Base-by-base conservation (phyloP, 2,888 invertebrate species). In the Nomada fabriciana region DNA sequence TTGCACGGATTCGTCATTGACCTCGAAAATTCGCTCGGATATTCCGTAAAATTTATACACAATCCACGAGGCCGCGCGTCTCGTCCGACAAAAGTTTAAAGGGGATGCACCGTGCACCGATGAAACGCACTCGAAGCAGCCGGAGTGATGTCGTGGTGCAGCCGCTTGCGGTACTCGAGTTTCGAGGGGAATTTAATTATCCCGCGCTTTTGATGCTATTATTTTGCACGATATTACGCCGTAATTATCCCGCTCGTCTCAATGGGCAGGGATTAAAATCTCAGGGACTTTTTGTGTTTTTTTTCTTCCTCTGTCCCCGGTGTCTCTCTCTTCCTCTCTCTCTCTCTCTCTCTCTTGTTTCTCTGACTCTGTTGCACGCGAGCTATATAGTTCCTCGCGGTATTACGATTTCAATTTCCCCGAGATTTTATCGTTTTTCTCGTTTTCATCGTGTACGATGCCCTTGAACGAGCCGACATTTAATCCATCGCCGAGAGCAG, bases 181-280 rank as follows among this genome's bases (percentile, higher is more conserved):
- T 77, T 85, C 71, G 64, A 86, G 86, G 82, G 82, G 82, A 88
- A 90, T 91, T 90, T 90, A 88, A 91, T 90, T 90, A 88, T 90
- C 89, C 82, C 83, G 72, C 59, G 84, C 88, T 89, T 90, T 86
- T 87, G 86, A 88, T 82, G 89, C 89, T 86, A 90, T 89, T 88
- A 90, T 89, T 87, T 90, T 84, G 80, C 71, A 74, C 69, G 82
- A 81, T 86, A 88, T 88, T 86, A 84, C 83, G 80, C 57, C 78
- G 86, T 89, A 90, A 89, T 90, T 89, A 89, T 90, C 84, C 84
- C 74, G 84, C 83, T 69, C 83, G 78, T 85, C 84, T 88, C 82
- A 78, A 83, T 76, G 76, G 77, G 63, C 83, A 69, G 76, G 86
- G 80, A 86, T 86, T 86, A 84, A 88, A 87, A 84, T 86, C 84